A percentile compares a stretch with the other conserved stretches of the same genome.
Conservation (phyloP, 1,140 invertebrate species). For the Drosophila navojoa region DNA sequence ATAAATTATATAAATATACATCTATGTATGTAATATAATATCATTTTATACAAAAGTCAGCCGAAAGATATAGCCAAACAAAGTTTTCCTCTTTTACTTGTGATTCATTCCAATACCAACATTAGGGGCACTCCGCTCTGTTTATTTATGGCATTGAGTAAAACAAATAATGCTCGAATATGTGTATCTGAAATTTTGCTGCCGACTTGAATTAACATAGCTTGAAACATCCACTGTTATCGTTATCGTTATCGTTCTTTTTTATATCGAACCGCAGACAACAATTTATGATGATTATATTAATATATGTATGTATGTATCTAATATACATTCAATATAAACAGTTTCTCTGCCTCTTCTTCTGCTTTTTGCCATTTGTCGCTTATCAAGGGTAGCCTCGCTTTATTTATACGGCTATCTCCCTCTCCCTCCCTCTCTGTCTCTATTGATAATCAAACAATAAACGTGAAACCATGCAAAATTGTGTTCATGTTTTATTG, state of each 20-base stretch:
- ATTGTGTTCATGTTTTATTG: constrained; percentile 28
- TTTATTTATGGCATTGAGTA: neutral
- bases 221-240: neutral
- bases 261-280: constrained; percentile 25
- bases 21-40: neutral
- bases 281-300: constrained; percentile 28
- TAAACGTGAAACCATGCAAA: constrained; percentile 48
- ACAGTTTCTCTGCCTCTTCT: constrained; percentile 5
- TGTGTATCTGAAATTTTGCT: neutral
- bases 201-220: neutral
- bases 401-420: constrained; percentile 3
- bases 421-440: neutral
- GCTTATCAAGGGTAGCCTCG: constrained; percentile 11
- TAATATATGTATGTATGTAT: neutral
- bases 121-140: neutral
- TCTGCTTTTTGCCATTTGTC: neutral
- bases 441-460: constrained; percentile 52
- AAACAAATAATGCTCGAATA: neutral
- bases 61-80: too few relatives aligned
- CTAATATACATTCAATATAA: neutral
- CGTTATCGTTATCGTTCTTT: constrained; percentile 35
- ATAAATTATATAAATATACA: neutral
- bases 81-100: too few relatives aligned
- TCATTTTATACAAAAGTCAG: too few relatives aligned
- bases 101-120: neutral